Conservation (phyloP, 2,888 invertebrate genomes). For the Nineta flava region DNA sequence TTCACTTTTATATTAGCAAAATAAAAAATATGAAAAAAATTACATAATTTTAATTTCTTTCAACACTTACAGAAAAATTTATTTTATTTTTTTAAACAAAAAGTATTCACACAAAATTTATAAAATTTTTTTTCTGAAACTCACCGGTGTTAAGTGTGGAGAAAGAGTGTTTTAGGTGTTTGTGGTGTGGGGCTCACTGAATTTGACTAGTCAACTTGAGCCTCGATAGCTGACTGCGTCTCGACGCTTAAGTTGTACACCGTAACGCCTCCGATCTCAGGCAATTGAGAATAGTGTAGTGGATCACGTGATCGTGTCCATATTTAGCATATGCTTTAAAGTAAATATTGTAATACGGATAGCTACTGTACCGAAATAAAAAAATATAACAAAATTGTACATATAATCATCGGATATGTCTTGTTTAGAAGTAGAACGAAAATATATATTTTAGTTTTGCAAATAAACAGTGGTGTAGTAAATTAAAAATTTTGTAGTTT, state of each 20-base stretch:
- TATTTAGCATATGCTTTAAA: not conserved
- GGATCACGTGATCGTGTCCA: conserved; percentile 19
- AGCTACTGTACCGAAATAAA: not conserved
- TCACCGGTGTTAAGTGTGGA: too few species aligned
- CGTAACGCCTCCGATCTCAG: conserved; percentile 5
- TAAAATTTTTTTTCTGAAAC: too few species aligned
- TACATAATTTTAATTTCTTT: too few species aligned
- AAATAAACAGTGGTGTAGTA: too few species aligned
- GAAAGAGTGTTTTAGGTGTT: not conserved
- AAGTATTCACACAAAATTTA: too few species aligned
- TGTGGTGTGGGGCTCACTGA: conserved; percentile 15
- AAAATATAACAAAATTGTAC: not conserved
- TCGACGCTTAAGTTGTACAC: conserved; percentile 18
- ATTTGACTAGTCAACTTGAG: conserved; percentile 36
- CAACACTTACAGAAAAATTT: too few species aligned
- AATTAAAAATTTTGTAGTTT: too few species aligned
- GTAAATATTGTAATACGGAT: not conserved
- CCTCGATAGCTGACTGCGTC: conserved; percentile 45
- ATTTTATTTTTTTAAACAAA: too few species aligned
- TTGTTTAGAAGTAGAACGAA: too few species aligned
- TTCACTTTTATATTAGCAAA: too few species aligned
- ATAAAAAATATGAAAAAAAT: too few species aligned
- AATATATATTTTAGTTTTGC: too few species aligned
- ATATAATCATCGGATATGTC: not conserved
- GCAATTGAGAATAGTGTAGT: conserved; percentile 11